Conservation (phyloP, 2,113 vertebrate genomes). For the Platysteira castanea region DNA sequence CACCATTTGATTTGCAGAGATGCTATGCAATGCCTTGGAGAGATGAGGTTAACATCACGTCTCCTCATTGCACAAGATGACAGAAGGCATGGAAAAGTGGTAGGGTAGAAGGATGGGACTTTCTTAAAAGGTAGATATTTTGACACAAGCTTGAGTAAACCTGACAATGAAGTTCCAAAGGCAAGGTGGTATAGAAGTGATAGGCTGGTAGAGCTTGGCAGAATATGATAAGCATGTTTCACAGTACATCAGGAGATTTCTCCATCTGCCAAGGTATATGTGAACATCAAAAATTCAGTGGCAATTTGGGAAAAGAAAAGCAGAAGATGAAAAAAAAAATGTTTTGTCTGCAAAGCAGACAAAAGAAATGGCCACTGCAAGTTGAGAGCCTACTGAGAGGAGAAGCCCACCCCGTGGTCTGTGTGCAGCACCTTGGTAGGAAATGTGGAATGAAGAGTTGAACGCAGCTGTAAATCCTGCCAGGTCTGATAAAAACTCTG, state of each 20-base stretch:
- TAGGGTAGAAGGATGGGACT: neutral
- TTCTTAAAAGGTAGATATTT: neutral
- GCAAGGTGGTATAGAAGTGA: neutral
- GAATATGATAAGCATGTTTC: neutral
- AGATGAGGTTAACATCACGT: neutral
- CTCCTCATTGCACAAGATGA: neutral
- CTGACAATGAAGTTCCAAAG: neutral
- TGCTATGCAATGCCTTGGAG: rapidly evolving
- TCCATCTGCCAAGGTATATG: neutral
- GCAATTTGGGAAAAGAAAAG: neutral
- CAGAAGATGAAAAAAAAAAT: neutral
- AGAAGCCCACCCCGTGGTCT: neutral
- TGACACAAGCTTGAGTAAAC: neutral
- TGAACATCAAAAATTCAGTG: neutral
- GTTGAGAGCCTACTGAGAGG: neutral
- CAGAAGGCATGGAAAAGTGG: neutral
- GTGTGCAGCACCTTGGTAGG: rapidly evolving
- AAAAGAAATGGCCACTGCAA: neutral
- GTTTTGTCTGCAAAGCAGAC: neutral
- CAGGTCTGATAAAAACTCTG: neutral
- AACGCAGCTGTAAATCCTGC: rapidly evolving
- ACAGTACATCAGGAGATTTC: neutral
- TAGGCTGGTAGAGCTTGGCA: neutral
- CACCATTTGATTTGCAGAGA: neutral
- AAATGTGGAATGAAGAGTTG: neutral